These are phyloP conservation scores for Amazona ochrocephala DNA, from an alignment of 2,797 vertebrate species.

Conservation along the genomic window DNA sequence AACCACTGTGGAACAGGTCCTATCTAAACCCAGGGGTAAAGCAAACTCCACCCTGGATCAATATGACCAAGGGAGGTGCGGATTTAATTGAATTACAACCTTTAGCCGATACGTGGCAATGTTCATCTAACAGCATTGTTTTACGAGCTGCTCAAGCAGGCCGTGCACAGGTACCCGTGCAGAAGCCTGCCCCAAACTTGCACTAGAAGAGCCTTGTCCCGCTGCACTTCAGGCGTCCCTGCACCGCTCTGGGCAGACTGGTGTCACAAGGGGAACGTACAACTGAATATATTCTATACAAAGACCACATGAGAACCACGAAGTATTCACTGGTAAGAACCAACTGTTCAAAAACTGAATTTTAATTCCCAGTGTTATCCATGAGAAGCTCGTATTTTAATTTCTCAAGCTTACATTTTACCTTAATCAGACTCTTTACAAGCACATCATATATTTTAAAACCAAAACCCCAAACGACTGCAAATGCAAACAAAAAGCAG, in stretches of 20 bases:
- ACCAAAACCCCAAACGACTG: rapidly evolving
- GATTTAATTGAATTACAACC: background rate
- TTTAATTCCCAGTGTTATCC: background rate
- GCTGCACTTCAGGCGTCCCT: rapidly evolving
- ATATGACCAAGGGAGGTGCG: rapidly evolving
- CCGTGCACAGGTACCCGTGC: rapidly evolving
- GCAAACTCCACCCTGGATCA: background rate
- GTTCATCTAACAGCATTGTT: background rate
- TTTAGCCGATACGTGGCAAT: background rate
- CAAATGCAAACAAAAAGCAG: background rate
- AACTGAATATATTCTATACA: background rate
- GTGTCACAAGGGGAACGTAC: background rate
- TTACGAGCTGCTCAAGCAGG: rapidly evolving
- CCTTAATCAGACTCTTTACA: background rate
- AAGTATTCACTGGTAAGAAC: background rate
- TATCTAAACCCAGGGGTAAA: background rate
- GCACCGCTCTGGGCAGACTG: background rate
- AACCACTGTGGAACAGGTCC: background rate
- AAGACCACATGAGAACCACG: background rate
- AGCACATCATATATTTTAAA: background rate
- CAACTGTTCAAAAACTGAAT: background rate
- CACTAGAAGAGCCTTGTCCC: background rate
- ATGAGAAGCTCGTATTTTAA: background rate
- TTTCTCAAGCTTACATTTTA: background rate
- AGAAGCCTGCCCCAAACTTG: background rate